Evolutionary conservation across 2,888 invertebrate genomes (phyloP).

Genomic region (Aphodius sticticus): DNA sequence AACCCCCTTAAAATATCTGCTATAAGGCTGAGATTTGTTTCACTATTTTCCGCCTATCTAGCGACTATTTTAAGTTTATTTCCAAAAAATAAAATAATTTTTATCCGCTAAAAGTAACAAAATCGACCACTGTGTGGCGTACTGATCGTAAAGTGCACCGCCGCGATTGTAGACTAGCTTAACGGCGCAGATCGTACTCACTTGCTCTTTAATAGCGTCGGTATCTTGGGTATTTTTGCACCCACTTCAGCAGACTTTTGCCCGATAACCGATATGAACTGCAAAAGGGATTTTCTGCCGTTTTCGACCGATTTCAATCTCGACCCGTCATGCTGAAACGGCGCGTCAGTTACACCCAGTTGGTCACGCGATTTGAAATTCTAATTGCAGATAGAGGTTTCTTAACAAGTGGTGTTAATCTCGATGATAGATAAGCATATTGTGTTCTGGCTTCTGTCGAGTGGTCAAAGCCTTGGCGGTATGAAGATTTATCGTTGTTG

Average conservation of each 20-base stretch:
- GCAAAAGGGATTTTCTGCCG: background rate
- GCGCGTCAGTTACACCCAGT: background rate
- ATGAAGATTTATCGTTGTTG: background rate
- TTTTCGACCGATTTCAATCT: background rate
- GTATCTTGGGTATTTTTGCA: background rate
- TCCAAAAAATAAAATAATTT: too few species aligned
- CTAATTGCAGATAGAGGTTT: background rate
- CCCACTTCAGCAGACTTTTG: background rate
- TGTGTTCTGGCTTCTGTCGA: background rate
- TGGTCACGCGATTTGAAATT: background rate
- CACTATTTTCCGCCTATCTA: too few species aligned
- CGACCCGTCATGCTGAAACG: background rate
- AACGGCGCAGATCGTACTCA: background rate
- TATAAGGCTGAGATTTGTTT: too few species aligned
- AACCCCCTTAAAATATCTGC: too few species aligned
- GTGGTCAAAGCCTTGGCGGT: background rate
- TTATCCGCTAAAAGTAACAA: too few species aligned
- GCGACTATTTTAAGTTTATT: too few species aligned
- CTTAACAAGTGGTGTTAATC: constrained; percentile 4
- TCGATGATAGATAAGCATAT: background rate
- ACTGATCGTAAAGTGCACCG: background rate
- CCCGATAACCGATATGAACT: background rate
- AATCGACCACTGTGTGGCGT: background rate
- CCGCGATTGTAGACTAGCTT: background rate
- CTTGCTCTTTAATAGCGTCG: background rate